Percentiles rank a stretch among this genome's conserved stretches.
Evolutionary conservation across 2,797 vertebrate species (phyloP).

Genomic region (Cossypha niveicapilla): DNA sequence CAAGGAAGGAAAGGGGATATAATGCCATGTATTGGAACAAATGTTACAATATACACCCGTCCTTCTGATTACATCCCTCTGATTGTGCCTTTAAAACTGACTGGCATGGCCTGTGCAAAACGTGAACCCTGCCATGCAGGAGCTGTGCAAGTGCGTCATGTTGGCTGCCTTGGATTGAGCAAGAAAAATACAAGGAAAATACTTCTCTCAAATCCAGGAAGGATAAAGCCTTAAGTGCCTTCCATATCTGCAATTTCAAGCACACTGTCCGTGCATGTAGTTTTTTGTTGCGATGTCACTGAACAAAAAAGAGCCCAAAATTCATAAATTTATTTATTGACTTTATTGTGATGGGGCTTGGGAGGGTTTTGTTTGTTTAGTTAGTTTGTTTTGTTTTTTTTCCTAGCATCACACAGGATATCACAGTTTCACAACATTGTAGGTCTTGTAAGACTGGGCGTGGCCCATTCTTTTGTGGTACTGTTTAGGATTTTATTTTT

Average conservation of each 20-base stretch:
- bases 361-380: background rate
- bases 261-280: background rate
- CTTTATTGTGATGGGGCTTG: background rate
- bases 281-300: background rate
- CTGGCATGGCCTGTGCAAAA: background rate
- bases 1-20: background rate
- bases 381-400: background rate
- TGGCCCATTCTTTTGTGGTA: background rate
- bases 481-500: background rate
- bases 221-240: background rate
- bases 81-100: background rate
- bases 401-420: background rate
- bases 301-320: background rate
- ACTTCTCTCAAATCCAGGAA: background rate
- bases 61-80: background rate
- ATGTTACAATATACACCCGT: background rate
- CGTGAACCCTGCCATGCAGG: background rate
- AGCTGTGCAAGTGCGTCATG: background rate
- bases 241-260: background rate
- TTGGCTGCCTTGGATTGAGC: background rate
- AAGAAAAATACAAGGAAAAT: background rate
- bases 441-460: rapidly evolving
- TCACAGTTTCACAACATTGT: background rate
- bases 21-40: background rate
- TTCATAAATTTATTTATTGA: background rate